Conservation (phyloP, 2,888 invertebrate genomes). For the Drosophila neonasuta region DNA sequence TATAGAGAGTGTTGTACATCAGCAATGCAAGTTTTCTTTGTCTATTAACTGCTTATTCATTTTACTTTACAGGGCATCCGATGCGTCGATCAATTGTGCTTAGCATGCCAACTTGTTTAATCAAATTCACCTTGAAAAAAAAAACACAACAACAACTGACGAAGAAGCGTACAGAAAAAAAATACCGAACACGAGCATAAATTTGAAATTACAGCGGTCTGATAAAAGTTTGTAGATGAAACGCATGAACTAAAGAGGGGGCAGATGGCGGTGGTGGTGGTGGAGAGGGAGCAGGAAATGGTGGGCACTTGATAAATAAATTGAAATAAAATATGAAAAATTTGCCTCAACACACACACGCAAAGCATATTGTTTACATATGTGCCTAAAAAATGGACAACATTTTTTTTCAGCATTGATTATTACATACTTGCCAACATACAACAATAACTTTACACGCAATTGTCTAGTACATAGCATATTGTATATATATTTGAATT, state of each 20-base stretch:
- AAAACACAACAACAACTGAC: conserved; percentile 25
- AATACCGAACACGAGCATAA: conserved; percentile 35
- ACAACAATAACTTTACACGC: conserved; percentile 35
- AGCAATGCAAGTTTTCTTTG: background rate
- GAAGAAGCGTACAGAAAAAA: conserved; percentile 27
- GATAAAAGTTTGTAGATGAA: conserved; percentile 45
- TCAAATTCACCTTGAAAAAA: conserved; percentile 72
- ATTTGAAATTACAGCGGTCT: conserved; percentile 62
- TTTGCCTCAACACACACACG: conserved; percentile 34
- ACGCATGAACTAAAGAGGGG: too few species aligned
- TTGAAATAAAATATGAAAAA: conserved; percentile 57
- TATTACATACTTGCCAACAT: conserved; percentile 14
- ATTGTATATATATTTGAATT: background rate
- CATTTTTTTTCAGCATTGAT: conserved; percentile 16
- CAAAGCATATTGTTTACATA: conserved; percentile 41
- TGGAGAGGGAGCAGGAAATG: conserved; percentile 22
- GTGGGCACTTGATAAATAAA: conserved; percentile 49
- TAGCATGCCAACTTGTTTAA: conserved; percentile 36
- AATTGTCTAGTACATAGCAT: conserved; percentile 12
- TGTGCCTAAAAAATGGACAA: conserved; percentile 33
- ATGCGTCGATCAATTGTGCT: background rate
- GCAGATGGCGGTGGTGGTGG: background rate
- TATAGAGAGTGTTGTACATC: background rate
- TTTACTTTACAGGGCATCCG: conserved; percentile 1
- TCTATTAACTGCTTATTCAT: too few species aligned